phyloP scores from a whole-genome alignment of 2,888 invertebrate genomes.

The Chymomyza procnemis region DNA sequence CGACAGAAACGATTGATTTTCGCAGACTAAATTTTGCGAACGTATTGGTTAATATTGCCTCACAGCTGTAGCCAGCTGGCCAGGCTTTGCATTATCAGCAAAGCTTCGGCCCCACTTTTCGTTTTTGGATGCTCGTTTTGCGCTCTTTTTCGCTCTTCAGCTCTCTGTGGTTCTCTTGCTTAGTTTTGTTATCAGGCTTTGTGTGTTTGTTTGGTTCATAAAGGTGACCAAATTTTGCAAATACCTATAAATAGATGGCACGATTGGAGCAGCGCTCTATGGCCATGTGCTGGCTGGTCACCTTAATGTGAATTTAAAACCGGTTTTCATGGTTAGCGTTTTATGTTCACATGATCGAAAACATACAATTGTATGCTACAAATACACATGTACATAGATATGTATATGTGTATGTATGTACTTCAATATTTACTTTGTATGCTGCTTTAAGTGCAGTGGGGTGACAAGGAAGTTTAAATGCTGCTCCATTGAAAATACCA shows the following conservation, averaged over 20 bases:
- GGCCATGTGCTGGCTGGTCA: slow-evolving; percentile 24
- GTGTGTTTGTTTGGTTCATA: slow-evolving; percentile 34
- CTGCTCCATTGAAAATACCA: neutral
- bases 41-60: slow-evolving; percentile 38
- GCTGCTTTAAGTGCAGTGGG: neutral
- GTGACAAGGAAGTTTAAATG: slow-evolving; percentile 46
- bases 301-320: slow-evolving; percentile 44
- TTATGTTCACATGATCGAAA: slow-evolving; percentile 24
- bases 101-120: slow-evolving; percentile 42
- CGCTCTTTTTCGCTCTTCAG: slow-evolving; percentile 1
- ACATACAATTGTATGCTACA: no score
- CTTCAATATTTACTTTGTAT: neutral
- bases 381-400: neutral
- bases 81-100: slow-evolving; percentile 53
- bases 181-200: slow-evolving; percentile 52
- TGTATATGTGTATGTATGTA: no score
- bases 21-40: slow-evolving; percentile 65
- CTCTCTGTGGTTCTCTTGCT: slow-evolving; percentile 13
- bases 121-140: slow-evolving; percentile 10
- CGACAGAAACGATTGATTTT: slow-evolving; percentile 68
- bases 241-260: slow-evolving; percentile 20
- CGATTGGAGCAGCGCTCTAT: slow-evolving; percentile 26
- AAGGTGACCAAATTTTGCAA: slow-evolving; percentile 56
- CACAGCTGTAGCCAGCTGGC: slow-evolving; percentile 11
- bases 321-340: slow-evolving; percentile 42